A percentile compares a stretch with the other conserved stretches of the same genome.
These are phyloP conservation scores for Hephaestus fuliginosus DNA, from an alignment of 2,797 vertebrate genomes.

Conservation along the genomic window DNA sequence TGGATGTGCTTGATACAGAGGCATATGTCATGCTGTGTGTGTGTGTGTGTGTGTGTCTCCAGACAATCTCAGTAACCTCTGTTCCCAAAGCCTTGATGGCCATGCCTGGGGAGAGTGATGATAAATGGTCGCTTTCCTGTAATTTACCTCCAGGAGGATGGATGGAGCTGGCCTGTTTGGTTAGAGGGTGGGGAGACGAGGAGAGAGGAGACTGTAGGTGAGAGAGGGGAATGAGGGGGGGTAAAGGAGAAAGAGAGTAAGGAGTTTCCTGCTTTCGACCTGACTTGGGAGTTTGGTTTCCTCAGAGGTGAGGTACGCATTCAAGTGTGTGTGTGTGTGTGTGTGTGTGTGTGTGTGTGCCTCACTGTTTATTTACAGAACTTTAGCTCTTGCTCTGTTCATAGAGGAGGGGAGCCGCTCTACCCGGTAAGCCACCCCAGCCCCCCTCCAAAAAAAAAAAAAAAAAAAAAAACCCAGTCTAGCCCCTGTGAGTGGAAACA, in stretches of 20 bases:
- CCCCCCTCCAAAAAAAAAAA: no score
- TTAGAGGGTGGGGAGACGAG: slow-evolving; percentile 71
- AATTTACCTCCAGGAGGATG: slow-evolving; percentile 75
- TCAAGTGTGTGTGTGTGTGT: slow-evolving; percentile 62
- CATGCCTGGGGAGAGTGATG: slow-evolving; percentile 67
- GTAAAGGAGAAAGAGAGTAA: slow-evolving; percentile 33
- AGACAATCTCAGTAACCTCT: slow-evolving; percentile 45
- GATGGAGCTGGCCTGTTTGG: slow-evolving; percentile 74
- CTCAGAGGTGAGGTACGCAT: slow-evolving; percentile 63
- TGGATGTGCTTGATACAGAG: slow-evolving; percentile 39
- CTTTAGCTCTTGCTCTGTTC: slow-evolving; percentile 62
- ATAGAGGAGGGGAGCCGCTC: slow-evolving; percentile 46
- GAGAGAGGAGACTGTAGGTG: slow-evolving; percentile 62
- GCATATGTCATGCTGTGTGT: slow-evolving; percentile 21
- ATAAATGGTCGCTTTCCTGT: slow-evolving; percentile 82
- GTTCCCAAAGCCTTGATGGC: slow-evolving; percentile 49
- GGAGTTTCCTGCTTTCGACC: slow-evolving; percentile 74
- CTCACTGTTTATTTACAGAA: slow-evolving; percentile 81
- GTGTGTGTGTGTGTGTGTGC: slow-evolving; percentile 48
- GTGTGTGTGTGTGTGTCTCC: slow-evolving; percentile 11
- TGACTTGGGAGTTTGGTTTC: slow-evolving; percentile 74
- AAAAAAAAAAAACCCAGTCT: slow-evolving; percentile 22
- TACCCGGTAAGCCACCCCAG: slow-evolving; percentile 12
- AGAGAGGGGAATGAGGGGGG: background rate
- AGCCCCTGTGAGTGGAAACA: slow-evolving; percentile 70